Evolutionary conservation across 2,888 invertebrate genomes (phyloP), one percentile per base, ranked within the genome.

Genomic region (Lissocephala sabroskyi): DNA sequence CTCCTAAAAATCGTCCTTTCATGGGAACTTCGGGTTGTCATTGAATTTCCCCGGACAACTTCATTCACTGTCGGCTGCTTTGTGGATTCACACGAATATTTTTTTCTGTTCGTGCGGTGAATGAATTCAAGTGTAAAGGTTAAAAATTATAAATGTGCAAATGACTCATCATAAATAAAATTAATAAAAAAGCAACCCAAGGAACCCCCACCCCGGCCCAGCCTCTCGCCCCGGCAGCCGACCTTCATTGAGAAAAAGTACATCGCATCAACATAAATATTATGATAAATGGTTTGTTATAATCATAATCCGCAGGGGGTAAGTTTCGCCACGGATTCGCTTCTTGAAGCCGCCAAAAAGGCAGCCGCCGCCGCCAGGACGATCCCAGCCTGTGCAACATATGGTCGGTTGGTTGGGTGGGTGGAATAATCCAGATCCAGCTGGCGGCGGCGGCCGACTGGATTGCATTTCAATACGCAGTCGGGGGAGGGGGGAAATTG

Each of bases 141-240:
- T 80, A 71, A 78, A n/a, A 80, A 70, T 77, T 79, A 75, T 81
- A 78, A 79, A 81, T 79, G 82, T 82, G 81, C 81, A 81, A 82
- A 81, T 81, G 81, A 81, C 81, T 81, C 82, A 79, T 79, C 82
- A 80, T 82, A 81, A 81, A 82, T 81, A 82, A 81, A 82, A 81
- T 82, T 82, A 81, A 79, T 77, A 79, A 79, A 78, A n/a, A 74
- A 62, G 59, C 73, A 70, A 45, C 35, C 41, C 45, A 46, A 19
- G 16, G 37, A 11, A 23, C 23, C 7, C 4, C 3, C 4, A 23
- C 23, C 23, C 30, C 19, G 40, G 30, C 32, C 11, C n/a, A 10
- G 32, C 11, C 33, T 14, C 41, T 45, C 49, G 41, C 33, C 40
- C 47, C 29, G 45, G 45, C 45, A 33, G 37, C 39, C 47, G 55